phyloP scores from a whole-genome alignment of 2,113 vertebrate species.

The Australoheros scitulus region DNA sequence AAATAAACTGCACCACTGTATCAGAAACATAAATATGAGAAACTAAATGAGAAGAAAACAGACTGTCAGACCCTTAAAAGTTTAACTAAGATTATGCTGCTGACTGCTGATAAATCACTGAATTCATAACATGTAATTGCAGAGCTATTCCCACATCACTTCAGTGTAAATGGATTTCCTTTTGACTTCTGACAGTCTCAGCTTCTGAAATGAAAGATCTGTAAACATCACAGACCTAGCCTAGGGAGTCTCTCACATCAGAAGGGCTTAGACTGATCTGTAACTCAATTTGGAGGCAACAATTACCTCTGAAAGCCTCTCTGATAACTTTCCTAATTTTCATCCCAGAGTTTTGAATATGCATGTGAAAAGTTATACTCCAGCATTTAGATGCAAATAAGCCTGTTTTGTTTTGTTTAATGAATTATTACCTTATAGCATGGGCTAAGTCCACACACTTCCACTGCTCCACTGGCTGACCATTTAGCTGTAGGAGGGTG shows the following conservation, averaged over 20 bases:
- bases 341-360: background rate
- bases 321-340: background rate
- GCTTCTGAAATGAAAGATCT: background rate
- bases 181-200: background rate
- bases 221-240: background rate
- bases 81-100: background rate
- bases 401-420: background rate
- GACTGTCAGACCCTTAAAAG: background rate
- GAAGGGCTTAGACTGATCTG: background rate
- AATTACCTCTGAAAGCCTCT: background rate
- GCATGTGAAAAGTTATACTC: background rate
- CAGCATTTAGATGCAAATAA: background rate
- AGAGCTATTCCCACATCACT: background rate
- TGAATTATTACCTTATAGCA: constrained; percentile 85
- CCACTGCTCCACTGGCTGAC: constrained; percentile 93
- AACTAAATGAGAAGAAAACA: background rate
- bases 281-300: background rate
- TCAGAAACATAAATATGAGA: background rate
- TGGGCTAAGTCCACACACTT: constrained; percentile 95
- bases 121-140: background rate
- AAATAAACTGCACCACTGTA: background rate
- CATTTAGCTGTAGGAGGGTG: constrained; percentile 90
- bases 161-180: background rate
- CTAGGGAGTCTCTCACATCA: background rate
- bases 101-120: background rate